phyloP scores from a whole-genome alignment of 2,888 invertebrate species.

The Dynastes hyllus region DNA sequence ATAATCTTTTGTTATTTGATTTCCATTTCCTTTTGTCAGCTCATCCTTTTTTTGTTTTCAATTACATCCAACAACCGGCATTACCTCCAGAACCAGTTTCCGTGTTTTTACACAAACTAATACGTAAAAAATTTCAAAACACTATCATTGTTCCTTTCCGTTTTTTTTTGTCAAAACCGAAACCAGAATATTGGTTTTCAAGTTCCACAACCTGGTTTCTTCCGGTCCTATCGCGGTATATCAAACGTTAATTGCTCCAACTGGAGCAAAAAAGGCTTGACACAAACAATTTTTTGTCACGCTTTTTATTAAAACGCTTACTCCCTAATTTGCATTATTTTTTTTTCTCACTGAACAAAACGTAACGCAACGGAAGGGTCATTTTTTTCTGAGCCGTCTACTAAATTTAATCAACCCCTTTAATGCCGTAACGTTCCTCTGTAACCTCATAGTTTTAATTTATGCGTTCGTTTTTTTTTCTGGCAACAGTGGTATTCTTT shows the following conservation, averaged over 20 bases:
- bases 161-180: conserved; percentile 18
- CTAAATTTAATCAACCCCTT: conserved; percentile 41
- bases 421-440: not conserved
- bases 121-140: not conserved
- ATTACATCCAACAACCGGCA: not conserved
- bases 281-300: conserved; percentile 48
- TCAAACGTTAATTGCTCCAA: conserved; percentile 39
- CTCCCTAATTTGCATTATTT: conserved; percentile 39
- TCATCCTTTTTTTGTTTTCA: not conserved
- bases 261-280: conserved; percentile 48
- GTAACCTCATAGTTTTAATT: conserved; percentile 11
- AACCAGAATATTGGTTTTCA: conserved; percentile 30
- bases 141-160: not conserved
- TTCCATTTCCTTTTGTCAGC: no score
- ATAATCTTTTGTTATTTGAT: no score
- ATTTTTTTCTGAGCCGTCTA: conserved; percentile 16
- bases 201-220: conserved; percentile 37
- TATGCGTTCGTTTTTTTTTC: conserved; percentile 32
- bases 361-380: conserved; percentile 18
- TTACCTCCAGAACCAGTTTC: not conserved
- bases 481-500: not conserved
- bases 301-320: conserved; percentile 26
- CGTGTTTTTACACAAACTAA: conserved; percentile 3
- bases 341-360: not conserved
- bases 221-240: conserved; percentile 39